Conservation (phyloP, 2,797 vertebrate genomes). For the Artibeus lituratus region DNA sequence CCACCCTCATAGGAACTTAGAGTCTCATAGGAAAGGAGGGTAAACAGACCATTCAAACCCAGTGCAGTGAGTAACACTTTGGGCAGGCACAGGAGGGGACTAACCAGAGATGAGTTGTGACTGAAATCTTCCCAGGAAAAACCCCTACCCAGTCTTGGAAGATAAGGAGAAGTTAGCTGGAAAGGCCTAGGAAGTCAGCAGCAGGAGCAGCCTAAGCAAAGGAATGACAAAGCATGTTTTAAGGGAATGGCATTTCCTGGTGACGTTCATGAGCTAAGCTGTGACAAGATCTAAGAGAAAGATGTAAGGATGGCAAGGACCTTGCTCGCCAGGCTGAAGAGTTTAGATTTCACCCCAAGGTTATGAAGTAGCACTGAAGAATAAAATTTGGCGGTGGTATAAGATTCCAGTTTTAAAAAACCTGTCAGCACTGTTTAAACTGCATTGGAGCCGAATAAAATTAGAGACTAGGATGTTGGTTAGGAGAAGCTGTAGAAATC, state of each 20-base stretch:
- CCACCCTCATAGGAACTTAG: neutral
- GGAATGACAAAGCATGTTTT: neutral
- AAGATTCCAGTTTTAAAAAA: neutral
- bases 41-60: neutral
- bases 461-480: neutral
- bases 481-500: neutral
- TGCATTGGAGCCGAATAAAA: neutral
- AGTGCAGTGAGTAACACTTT: neutral
- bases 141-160: neutral
- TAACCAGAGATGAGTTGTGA: neutral
- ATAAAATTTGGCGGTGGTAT: neutral
- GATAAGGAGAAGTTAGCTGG: neutral
- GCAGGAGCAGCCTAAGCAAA: neutral
- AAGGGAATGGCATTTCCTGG: neutral
- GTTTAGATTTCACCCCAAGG: neutral
- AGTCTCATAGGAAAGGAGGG: neutral
- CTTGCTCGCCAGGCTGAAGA: neutral
- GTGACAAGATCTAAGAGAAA: neutral
- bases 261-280: neutral
- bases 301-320: neutral
- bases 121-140: neutral
- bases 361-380: neutral
- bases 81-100: neutral
- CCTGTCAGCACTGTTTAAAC: neutral
- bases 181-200: neutral